Evolutionary conservation across 1,140 invertebrate species (phyloP), one percentile per base, ranked within the genome.

Genomic region (Zaprionus camerounensis): DNA sequence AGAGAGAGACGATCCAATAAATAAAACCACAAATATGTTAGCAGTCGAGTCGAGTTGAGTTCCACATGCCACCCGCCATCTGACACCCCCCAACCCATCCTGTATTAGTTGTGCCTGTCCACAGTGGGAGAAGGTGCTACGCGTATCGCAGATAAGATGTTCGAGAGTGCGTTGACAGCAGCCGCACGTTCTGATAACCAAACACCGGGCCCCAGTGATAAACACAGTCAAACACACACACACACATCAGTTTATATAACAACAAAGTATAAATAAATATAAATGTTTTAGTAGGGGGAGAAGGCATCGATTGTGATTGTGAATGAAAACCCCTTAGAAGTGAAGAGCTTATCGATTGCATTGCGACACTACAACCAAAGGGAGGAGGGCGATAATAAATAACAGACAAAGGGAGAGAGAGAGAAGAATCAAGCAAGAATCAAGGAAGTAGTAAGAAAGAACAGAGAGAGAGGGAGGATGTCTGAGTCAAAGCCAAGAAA

Each of bases 151-250:
- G 81, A 83, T 84, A 80, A 74, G 28, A 24, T 72, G 73, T 57
- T 64, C 17, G 64, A 64, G 51, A 77, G 65, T 77, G 28, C 77
- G 69, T 77, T 74, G 81, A 77, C 77, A 83, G 77, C 71, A 31
- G 26, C 49, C 17, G 17, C 26, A 24, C 63, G 15, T 24, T 53
- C 49, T 31, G 71, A 69, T 73, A 73, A 74, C 71, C 24, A 15
- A 11, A 34, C 5, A 34, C 11, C 3, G 24, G 22, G n/a, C 1
- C 17, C 28, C 7, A 15, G 13, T 41, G 63, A 72, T 72, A 72
- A 59, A 59, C n/a, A 22, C 17, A 20, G 4, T n/a, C 38, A 41
- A 15, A 41, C 15, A 41, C 13, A 7, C 15, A 5, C 38, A 41
- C 34, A 36, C 28, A n/a, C 20, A 31, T 49, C 9, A 11, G 49